A percentile compares a stretch with the other conserved stretches of the same genome.
phyloP scores from a whole-genome alignment of 2,797 vertebrate genomes.

The Glyptemys insculpta region DNA sequence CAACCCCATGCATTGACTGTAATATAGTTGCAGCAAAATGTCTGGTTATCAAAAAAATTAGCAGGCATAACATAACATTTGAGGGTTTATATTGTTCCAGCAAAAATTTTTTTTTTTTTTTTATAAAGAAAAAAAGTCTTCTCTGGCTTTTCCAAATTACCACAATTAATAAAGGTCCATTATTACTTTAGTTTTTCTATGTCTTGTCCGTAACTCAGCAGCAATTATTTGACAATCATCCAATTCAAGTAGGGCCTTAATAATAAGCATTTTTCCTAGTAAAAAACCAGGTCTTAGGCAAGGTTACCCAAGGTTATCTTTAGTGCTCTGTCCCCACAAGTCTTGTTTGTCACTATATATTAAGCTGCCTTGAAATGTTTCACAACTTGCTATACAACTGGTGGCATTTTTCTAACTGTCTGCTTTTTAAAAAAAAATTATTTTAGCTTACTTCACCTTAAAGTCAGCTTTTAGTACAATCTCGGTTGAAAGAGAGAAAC shows the following conservation, averaged over 20 bases:
- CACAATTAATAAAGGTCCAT: too few species aligned
- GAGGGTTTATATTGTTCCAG: too few species aligned
- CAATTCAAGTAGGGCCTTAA: neutral
- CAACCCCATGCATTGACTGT: too few species aligned
- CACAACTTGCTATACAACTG: neutral
- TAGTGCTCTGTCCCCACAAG: conserved; percentile 30
- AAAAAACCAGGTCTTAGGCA: conserved; percentile 18
- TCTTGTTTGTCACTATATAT: conserved; percentile 29
- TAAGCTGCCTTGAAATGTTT: neutral
- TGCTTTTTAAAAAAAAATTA: conserved; percentile 45
- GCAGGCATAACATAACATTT: too few species aligned
- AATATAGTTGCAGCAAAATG: too few species aligned
- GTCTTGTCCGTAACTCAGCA: too few species aligned
- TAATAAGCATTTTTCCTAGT: conserved; percentile 31
- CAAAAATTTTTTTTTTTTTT: too few species aligned
- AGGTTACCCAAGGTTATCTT: neutral
- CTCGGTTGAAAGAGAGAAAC: conserved; percentile 89
- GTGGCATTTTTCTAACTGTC: conserved; percentile 39
- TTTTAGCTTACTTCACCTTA: conserved; percentile 92
- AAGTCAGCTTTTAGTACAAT: conserved; percentile 91
- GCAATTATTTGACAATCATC: too few species aligned
- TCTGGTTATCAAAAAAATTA: too few species aligned
- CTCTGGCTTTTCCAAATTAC: too few species aligned
- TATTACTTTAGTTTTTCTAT: too few species aligned
- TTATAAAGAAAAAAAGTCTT: too few species aligned